These are phyloP conservation scores for Spongilla lacustris DNA, from an alignment of 37 sponge, comb jelly and placozoan genomes.

Conservation along the genomic window DNA sequence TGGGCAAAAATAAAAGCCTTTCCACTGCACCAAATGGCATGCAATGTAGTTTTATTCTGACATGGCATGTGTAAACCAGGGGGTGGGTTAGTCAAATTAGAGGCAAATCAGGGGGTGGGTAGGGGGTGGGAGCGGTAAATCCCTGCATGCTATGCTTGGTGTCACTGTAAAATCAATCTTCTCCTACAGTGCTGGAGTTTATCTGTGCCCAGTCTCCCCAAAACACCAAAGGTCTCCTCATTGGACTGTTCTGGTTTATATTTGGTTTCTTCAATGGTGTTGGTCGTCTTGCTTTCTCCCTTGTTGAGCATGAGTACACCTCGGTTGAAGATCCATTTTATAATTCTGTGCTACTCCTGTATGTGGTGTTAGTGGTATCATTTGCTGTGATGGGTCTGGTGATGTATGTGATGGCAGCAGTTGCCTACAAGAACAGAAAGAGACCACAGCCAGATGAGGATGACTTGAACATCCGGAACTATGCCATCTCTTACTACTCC, in stretches of 20 bases:
- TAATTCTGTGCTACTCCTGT: background rate
- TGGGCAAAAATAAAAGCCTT: too few relatives aligned
- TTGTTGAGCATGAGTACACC: background rate
- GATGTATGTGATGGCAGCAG: conserved; percentile 22
- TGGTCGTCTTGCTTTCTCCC: background rate
- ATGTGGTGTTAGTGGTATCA: background rate
- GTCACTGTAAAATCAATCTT: background rate
- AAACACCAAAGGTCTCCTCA: conserved; percentile 61
- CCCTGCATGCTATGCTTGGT: background rate
- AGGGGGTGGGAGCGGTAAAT: too few relatives aligned
- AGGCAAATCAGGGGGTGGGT: too few relatives aligned
- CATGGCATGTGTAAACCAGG: too few relatives aligned
- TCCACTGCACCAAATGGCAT: too few relatives aligned
- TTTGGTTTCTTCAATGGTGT: conserved; percentile 29
- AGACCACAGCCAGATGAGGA: conserved; percentile 27
- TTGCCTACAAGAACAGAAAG: conserved; percentile 36
- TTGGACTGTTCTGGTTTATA: conserved; percentile 56
- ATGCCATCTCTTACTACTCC: background rate
- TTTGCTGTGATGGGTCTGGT: conserved; percentile 26
- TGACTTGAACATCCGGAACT: background rate
- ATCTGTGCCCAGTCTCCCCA: conserved; percentile 70
- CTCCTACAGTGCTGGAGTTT: conserved; percentile 55
- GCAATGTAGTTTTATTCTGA: too few relatives aligned
- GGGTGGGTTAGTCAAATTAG: too few relatives aligned
- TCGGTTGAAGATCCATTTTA: background rate